Conservation (phyloP, 92 coral and sea anemone genomes). For the Ricordea florida region DNA sequence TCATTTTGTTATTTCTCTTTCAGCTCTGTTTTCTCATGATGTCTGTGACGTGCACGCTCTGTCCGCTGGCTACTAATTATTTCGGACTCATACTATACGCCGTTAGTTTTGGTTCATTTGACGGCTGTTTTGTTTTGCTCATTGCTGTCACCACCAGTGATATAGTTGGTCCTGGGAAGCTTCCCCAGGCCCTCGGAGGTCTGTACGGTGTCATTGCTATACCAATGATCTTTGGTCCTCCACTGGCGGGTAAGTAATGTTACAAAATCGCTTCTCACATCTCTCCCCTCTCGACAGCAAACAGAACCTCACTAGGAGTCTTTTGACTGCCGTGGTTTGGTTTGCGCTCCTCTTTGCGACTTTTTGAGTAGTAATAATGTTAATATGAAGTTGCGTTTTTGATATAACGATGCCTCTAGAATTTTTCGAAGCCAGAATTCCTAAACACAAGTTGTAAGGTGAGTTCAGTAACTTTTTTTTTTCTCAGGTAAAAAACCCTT, state of each 20-base stretch:
- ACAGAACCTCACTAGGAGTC: too few species aligned
- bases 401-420: too few species aligned
- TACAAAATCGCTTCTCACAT: neutral
- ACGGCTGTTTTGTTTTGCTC: slow-evolving; percentile 87
- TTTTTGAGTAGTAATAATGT: too few species aligned
- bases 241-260: slow-evolving; percentile 80
- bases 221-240: slow-evolving; percentile 92
- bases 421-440: too few species aligned
- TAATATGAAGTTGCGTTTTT: too few species aligned
- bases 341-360: too few species aligned
- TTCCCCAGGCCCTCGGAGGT: slow-evolving; percentile 80
- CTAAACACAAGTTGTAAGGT: too few species aligned
- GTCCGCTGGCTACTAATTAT: slow-evolving; percentile 81
- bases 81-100: slow-evolving; percentile 83
- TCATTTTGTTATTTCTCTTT: neutral
- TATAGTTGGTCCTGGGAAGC: slow-evolving; percentile 71
- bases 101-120: slow-evolving; percentile 76
- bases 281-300: too few species aligned
- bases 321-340: too few species aligned
- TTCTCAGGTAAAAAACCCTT: too few species aligned
- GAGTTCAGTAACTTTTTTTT: too few species aligned
- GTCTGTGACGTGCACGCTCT: slow-evolving; percentile 81
- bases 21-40: slow-evolving; percentile 86
- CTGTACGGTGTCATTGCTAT: slow-evolving; percentile 82
- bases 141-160: slow-evolving; percentile 88